Percentiles rank a stretch among this genome's conserved stretches.
Conservation (phyloP, 1,140 invertebrate species). For the Zelostemma sp. region DNA sequence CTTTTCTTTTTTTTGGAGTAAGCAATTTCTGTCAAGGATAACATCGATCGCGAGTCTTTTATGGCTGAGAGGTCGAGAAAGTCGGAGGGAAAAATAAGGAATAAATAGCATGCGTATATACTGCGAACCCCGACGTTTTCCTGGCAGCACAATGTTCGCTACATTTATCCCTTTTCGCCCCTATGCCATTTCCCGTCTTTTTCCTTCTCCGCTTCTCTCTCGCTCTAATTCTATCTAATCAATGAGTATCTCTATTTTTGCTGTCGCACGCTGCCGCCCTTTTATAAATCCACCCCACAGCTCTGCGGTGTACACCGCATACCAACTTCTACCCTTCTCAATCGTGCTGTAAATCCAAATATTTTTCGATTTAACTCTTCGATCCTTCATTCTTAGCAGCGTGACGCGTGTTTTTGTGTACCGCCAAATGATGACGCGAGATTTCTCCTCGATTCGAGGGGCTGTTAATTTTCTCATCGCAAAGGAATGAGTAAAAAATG, state of each 20-base stretch:
- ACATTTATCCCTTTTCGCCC: slow-evolving; percentile 31
- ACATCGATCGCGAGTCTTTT: slow-evolving; percentile 44
- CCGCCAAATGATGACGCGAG: background rate
- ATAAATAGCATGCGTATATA: slow-evolving; percentile 25
- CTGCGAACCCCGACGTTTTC: slow-evolving; percentile 44
- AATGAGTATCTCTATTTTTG: slow-evolving; percentile 24
- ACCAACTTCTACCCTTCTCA: slow-evolving; percentile 12
- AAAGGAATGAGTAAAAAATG: too few relatives aligned
- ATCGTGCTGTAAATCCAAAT: slow-evolving; percentile 13
- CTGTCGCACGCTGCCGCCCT: slow-evolving; percentile 27
- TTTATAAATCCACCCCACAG: slow-evolving; percentile 27
- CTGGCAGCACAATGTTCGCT: slow-evolving; percentile 34
- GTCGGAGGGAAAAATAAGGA: slow-evolving; percentile 36
- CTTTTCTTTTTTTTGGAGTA: too few relatives aligned
- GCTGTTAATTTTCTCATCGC: too few relatives aligned
- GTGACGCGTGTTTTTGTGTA: background rate
- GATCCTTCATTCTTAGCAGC: background rate
- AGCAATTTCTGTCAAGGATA: slow-evolving; percentile 9
- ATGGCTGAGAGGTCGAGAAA: slow-evolving; percentile 36
- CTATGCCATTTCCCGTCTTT: slow-evolving; percentile 1
- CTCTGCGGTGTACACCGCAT: slow-evolving; percentile 21
- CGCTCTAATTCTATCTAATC: slow-evolving; percentile 38
- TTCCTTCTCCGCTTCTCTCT: slow-evolving; percentile 1
- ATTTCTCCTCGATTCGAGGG: too few relatives aligned
- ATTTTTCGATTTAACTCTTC: slow-evolving; percentile 22